Evolutionary conservation across 2,113 vertebrate species (phyloP).

Genomic region (Boulengeromyrus knoepffleri): DNA sequence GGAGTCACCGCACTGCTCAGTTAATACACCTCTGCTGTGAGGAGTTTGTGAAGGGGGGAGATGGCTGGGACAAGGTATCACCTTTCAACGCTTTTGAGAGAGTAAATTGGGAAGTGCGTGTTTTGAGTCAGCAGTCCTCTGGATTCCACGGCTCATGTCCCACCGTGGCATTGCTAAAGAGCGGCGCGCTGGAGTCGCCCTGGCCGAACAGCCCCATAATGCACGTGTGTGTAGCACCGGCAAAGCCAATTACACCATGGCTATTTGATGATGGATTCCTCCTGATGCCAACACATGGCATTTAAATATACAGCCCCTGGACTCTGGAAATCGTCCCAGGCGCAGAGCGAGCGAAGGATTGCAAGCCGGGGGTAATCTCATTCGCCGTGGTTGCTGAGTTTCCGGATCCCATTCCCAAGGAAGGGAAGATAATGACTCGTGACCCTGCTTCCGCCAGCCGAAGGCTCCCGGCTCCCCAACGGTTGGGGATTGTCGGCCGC

Average conservation of each 20-base stretch:
- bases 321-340: constrained; percentile 49
- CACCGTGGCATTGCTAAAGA: neutral
- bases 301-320: constrained; percentile 59
- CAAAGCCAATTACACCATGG: constrained; percentile 66
- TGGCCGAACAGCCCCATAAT: constrained; percentile 57
- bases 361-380: constrained; percentile 63
- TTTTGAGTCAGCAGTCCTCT: constrained; percentile 54
- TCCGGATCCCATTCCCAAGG: constrained; percentile 52
- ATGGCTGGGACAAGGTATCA: neutral
- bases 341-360: constrained; percentile 35
- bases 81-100: neutral
- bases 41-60: neutral
- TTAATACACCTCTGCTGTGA: neutral
- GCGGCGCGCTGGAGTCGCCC: constrained; percentile 42
- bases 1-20: neutral
- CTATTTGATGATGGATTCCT: constrained; percentile 59
- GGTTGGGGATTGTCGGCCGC: constrained; percentile 46
- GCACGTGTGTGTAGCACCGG: constrained; percentile 56
- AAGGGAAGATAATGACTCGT: constrained; percentile 2
- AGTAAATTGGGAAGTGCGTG: neutral
- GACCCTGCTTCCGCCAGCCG: neutral
- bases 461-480: neutral
- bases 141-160: neutral
- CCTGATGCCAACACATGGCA: constrained; percentile 57
- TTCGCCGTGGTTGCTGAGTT: constrained; percentile 65